Base-by-base conservation (phyloP, 2,888 invertebrate genomes). In the Drosophila subquinaria region DNA sequence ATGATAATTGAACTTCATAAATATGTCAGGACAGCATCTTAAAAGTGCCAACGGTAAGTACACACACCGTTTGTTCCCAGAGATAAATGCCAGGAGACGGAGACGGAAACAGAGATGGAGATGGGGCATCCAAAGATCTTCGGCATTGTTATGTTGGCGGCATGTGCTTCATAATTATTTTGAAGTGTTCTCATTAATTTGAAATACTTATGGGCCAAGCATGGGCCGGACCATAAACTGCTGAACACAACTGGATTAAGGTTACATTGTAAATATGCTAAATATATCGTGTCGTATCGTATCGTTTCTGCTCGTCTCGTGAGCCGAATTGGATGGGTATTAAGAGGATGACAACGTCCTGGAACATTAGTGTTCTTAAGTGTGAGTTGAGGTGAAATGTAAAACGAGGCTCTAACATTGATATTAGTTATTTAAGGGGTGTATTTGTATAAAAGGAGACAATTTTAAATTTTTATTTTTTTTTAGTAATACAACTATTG, bases 1-100 rank as follows among this genome's bases (percentile, higher is more conserved):
- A 88, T 88, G 88, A 89, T 88, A 90, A 90, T 89, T 87, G 89
- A 89, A 88, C 88, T 82, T 88, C 81, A 89, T 89, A 90, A 89
- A 89, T 88, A 89, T 90, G 88, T 90, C 90, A 88, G 78, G 77
- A 69, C 79, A 88, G 81, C 82, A 80, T 89, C 83, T 83, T 86
- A 90, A 90, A 86, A 86, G 85, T 87, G 90, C 83, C 87, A 88
- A 71, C 87, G 86, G 82, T 79, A 81, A 85, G 81, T 75, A 82
- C 82, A 73, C 75, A 80, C 80, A 80, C 76, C 85, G 79, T 82
- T 82, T 79, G 70, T 71, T 84, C 48, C 56, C 69, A 66, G 73
- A 79, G 76, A 75, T 84, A 84, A 81, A 81, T 71, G 72, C 78
- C 35, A 35, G 53, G 23, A 11, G 38, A 47, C 52, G 57, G 11